Evolutionary conservation across 2,113 vertebrate genomes (phyloP).

Genomic region (Epinephelus lanceolatus): DNA sequence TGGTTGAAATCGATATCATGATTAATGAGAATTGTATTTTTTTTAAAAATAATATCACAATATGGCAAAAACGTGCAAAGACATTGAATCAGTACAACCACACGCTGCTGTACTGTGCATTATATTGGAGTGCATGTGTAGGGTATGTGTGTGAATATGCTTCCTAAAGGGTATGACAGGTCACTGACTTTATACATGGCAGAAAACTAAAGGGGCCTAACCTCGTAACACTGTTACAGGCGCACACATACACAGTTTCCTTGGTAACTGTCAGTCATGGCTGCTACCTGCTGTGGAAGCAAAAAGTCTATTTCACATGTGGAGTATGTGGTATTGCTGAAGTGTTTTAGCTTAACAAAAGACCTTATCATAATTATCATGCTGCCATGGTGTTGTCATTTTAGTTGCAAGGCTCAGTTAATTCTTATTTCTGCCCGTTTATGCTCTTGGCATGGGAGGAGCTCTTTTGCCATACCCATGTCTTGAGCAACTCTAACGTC

Average conservation of each 20-base stretch:
- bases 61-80: background rate
- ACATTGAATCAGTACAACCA: background rate
- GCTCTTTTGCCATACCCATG: background rate
- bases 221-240: background rate
- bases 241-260: slow-evolving; percentile 51
- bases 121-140: background rate
- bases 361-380: background rate
- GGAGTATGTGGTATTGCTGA: background rate
- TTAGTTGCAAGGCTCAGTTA: background rate
- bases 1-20: background rate
- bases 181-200: slow-evolving; percentile 1
- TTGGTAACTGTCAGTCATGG: slow-evolving; percentile 53
- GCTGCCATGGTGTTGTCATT: background rate
- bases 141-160: background rate
- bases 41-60: background rate
- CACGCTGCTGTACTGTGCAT: background rate
- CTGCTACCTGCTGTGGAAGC: slow-evolving; percentile 42
- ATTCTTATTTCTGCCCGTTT: background rate
- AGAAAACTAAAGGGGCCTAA: background rate
- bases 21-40: background rate
- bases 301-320: slow-evolving; percentile 5
- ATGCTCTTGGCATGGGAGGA: slow-evolving; percentile 1
- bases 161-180: background rate
- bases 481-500: slow-evolving; percentile 3
- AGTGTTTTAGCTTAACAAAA: background rate